Conservation (phyloP, 1,140 invertebrate species). For the Drosophila subobscura region DNA sequence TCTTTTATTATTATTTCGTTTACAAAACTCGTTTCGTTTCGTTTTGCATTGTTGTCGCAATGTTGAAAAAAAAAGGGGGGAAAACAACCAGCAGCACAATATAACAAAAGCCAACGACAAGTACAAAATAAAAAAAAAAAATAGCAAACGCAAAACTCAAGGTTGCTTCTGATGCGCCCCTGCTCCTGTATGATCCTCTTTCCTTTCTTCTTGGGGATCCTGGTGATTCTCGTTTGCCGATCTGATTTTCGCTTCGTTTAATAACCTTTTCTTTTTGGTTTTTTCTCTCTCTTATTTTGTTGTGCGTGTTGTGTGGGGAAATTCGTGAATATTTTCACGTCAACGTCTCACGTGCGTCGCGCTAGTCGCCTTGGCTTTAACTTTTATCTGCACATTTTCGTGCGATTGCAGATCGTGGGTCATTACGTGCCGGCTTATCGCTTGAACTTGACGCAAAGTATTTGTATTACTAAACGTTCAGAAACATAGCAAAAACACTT, state of each 20-base stretch:
- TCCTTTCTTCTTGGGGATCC: not conserved
- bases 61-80: slow-evolving; percentile 17
- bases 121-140: slow-evolving; percentile 35
- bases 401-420: slow-evolving; percentile 53
- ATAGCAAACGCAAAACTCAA: slow-evolving; percentile 50
- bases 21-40: slow-evolving; percentile 61
- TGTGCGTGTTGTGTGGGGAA: not conserved
- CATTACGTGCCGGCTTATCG: slow-evolving; percentile 66
- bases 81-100: slow-evolving; percentile 13
- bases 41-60: slow-evolving; percentile 58
- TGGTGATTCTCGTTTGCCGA: not conserved
- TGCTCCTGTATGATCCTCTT: not conserved
- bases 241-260: not conserved
- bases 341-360: slow-evolving; percentile 22
- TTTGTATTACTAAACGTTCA: slow-evolving; percentile 47
- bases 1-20: slow-evolving; percentile 37
- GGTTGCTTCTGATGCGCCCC: slow-evolving; percentile 43
- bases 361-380: slow-evolving; percentile 17
- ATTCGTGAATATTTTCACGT: no score
- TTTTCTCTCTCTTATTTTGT: not conserved
- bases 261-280: slow-evolving; percentile 7
- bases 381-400: slow-evolving; percentile 42
- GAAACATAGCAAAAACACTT: slow-evolving; percentile 16
- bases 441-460: slow-evolving; percentile 44
- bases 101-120: slow-evolving; percentile 27